These are phyloP conservation scores for Nycticorax nycticorax DNA, from an alignment of 2,113 vertebrate genomes.

Conservation along the genomic window DNA sequence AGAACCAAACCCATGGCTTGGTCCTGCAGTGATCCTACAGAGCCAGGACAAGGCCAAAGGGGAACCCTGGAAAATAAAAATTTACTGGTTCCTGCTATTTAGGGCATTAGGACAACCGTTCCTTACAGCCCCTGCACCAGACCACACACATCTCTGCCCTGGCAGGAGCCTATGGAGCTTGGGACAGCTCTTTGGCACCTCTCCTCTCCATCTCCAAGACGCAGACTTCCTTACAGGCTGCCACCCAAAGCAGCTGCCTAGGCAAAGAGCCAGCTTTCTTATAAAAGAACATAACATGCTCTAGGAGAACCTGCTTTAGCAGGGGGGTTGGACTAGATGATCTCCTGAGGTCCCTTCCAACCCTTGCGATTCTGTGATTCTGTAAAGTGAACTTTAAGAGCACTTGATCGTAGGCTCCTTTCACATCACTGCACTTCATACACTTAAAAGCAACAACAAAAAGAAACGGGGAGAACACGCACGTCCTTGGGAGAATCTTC, in stretches of 20 bases:
- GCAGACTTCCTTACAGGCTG: neutral
- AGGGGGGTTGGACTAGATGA: no score
- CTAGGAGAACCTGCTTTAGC: no score
- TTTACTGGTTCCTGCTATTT: neutral
- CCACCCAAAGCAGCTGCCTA: neutral
- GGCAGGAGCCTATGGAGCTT: neutral
- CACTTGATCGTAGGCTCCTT: neutral
- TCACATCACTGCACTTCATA: neutral
- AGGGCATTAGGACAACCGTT: neutral
- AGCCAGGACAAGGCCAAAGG: neutral
- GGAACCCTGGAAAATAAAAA: neutral
- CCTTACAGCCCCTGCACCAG: neutral
- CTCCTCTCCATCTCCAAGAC: neutral
- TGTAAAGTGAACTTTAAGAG: neutral
- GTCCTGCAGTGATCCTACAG: neutral
- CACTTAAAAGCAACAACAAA: neutral
- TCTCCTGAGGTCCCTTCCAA: no score
- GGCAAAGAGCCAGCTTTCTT: neutral
- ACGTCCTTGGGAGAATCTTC: neutral
- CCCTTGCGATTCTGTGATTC: no score
- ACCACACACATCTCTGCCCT: neutral
- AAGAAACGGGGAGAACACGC: fast-evolving
- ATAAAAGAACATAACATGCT: no score
- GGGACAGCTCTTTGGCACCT: neutral
- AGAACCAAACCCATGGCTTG: neutral